A percentile compares a stretch with the other conserved stretches of the same genome.
Evolutionary conservation across 2,888 invertebrate genomes (phyloP).

Genomic region (Omphaloscelis lunosa): DNA sequence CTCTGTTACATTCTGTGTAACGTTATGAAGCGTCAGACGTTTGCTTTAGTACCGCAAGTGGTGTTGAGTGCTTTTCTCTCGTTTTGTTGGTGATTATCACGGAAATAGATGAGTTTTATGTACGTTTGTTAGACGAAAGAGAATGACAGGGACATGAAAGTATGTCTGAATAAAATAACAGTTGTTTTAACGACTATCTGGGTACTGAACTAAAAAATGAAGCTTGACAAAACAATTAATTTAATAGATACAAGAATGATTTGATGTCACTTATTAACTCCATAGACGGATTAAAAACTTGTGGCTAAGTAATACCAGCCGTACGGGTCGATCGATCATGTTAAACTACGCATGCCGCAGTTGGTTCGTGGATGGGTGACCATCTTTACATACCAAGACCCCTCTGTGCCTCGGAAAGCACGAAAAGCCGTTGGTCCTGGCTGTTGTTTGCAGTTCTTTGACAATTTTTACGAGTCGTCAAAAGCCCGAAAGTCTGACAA

Average conservation of each 20-base stretch:
- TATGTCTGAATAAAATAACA: neutral
- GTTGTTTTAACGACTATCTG: neutral
- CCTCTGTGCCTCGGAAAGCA: too few species aligned
- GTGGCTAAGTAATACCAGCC: too few species aligned
- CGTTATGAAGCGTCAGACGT: conserved; percentile 54
- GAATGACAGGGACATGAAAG: neutral
- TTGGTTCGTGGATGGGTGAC: too few species aligned
- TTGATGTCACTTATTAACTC: neutral
- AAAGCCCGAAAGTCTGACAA: too few species aligned
- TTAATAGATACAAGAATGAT: neutral
- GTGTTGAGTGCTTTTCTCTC: conserved; percentile 37
- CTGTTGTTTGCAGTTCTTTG: too few species aligned
- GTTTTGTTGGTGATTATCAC: conserved; percentile 39
- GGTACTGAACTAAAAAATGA: neutral
- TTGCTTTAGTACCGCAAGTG: conserved; percentile 52
- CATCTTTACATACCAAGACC: too few species aligned
- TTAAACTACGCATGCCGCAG: too few species aligned
- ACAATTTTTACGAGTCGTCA: too few species aligned
- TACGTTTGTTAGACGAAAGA: conserved; percentile 13
- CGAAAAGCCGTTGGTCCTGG: too few species aligned
- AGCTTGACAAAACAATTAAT: neutral
- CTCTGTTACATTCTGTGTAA: conserved; percentile 49
- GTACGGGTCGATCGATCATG: too few species aligned
- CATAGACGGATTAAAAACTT: too few species aligned
- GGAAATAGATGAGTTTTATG: conserved; percentile 16